phyloP scores from a whole-genome alignment of 2,113 vertebrate genomes.

The Vicugna pacos region DNA sequence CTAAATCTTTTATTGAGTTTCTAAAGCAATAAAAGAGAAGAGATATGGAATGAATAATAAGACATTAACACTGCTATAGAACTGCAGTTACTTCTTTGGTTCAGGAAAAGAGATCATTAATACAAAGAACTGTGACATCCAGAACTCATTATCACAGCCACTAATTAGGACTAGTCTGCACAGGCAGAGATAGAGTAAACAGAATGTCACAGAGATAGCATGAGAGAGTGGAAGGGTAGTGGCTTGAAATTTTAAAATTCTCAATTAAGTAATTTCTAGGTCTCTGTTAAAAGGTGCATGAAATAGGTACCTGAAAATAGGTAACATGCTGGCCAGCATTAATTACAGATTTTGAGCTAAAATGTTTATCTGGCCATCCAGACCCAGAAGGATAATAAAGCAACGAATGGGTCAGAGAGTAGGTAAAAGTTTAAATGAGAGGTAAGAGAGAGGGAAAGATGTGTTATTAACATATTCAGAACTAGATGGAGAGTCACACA shows the following conservation, averaged over 20 bases:
- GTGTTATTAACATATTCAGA: background rate
- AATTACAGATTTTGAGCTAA: background rate
- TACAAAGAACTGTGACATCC: background rate
- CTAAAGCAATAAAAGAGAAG: slow-evolving; percentile 16
- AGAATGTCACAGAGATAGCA: background rate
- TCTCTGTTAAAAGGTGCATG: slow-evolving; percentile 10
- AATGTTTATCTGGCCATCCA: background rate
- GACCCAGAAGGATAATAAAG: background rate
- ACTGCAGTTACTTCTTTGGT: background rate
- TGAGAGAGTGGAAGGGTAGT: background rate
- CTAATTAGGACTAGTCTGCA: background rate
- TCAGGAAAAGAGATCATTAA: slow-evolving; percentile 25
- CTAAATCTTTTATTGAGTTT: background rate
- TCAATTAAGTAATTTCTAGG: background rate
- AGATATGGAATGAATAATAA: background rate
- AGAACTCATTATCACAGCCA: background rate
- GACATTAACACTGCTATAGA: background rate
- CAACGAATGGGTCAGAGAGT: background rate
- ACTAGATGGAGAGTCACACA: background rate
- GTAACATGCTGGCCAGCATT: background rate
- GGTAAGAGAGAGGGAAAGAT: background rate
- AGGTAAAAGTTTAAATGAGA: background rate
- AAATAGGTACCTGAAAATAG: background rate
- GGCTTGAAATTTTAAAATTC: background rate
- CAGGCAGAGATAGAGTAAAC: background rate